Evolutionary conservation across 2,888 invertebrate genomes (phyloP).

Genomic region (Sminthurides aquaticus): DNA sequence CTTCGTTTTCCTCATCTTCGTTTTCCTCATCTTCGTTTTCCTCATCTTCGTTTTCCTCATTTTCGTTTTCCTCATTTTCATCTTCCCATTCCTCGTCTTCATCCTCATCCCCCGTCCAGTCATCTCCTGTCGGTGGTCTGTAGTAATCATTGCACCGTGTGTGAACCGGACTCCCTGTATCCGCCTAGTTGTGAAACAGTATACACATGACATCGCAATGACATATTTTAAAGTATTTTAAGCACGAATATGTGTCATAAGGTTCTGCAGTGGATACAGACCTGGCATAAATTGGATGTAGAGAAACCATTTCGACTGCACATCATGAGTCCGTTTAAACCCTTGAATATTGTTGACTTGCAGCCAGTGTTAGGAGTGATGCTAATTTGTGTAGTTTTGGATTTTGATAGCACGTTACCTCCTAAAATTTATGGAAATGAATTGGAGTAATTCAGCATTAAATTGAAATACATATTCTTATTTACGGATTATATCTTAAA

Average conservation of each 20-base stretch:
- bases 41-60: no score
- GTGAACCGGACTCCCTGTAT: slow-evolving; percentile 11
- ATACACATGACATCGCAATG: background rate
- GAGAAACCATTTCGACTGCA: slow-evolving; percentile 1
- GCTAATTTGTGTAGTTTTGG: background rate
- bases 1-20: no score
- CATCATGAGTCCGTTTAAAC: slow-evolving; percentile 12
- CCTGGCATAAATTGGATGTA: no score
- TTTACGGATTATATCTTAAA: no score
- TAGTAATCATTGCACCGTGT: background rate
- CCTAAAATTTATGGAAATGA: background rate
- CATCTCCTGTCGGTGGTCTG: background rate
- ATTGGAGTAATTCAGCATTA: background rate
- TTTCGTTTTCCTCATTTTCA: no score
- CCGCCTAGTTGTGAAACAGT: background rate
- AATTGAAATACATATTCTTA: background rate
- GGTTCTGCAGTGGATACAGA: no score
- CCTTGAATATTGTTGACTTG: slow-evolving; percentile 3
- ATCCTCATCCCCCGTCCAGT: background rate
- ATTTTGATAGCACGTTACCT: background rate
- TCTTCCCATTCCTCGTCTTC: background rate
- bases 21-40: no score
- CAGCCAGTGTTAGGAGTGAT: slow-evolving; percentile 9
- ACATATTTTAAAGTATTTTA: no score
- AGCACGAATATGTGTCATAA: no score